Evolutionary conservation across 2,113 vertebrate species (phyloP), one percentile per base, ranked within the genome.

Genomic region (Percina caprodes): DNA sequence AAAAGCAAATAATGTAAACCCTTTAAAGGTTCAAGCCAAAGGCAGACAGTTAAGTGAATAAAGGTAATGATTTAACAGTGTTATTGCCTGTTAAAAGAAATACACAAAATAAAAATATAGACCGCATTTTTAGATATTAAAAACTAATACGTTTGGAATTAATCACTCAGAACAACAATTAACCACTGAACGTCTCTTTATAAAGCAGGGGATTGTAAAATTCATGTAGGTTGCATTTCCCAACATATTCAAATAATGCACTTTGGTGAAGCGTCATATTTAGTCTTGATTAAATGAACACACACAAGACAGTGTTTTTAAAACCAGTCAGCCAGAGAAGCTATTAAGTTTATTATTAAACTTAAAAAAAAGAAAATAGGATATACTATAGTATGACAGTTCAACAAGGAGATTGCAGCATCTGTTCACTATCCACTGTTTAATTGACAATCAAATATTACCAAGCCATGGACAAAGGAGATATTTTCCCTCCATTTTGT

Each of bases 401-500:
- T 59, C 15, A 76, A 67, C 18, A 59, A 62, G 75, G 79, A 71
- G 7, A 70, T 19, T 51, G 42, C 19, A 66, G 24, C 19, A 59
- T 74, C 23, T 66, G 15, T 54, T 82, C 59, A 58, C 2, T 19
- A 24, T 56, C 67, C 2, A 61, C 23, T 33, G 18, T 79, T 59
- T 45, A 59, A 84, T 69, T 74, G 42, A 60, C 18, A 75, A n/a
- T 69, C 26, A 56, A 58, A 66, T 73, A 74, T 79, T 84, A 33
- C 33, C 19, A 21, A 74, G 35, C 21, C 49, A 54, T 61, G 13
- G 56, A 83, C 68, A 62, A 51, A 83, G 45, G 49, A 67, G 23
- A 61, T 86, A 75, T 85, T 89, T 86, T 67, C 21, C 46, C 0
- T 45, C 16, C 24, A 65, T 42, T 87, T 91, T 86, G 88, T 87